Conservation (phyloP, 2,888 invertebrate species). For the Nomada goodeniana region DNA sequence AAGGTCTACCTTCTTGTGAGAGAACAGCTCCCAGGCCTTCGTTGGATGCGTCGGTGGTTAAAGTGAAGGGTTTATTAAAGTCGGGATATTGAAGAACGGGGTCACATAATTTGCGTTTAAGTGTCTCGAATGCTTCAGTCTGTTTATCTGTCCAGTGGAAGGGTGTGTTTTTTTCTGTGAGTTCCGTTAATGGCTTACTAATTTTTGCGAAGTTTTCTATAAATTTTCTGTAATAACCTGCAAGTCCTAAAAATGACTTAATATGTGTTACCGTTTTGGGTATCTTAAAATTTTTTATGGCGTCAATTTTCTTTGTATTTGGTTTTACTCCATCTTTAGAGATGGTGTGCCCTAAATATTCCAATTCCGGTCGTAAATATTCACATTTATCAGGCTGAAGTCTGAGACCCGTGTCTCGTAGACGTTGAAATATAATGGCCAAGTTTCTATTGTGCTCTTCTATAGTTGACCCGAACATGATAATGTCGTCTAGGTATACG, state of each 20-base stretch:
- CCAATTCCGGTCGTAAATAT: too few species aligned
- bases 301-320: too few species aligned
- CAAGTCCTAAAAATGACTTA: not conserved
- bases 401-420: too few species aligned
- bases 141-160: conserved; percentile 8
- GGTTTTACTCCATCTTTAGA: too few species aligned
- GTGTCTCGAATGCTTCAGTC: not conserved
- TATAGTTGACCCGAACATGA: too few species aligned
- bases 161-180: conserved; percentile 13
- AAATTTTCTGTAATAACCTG: conserved; percentile 9
- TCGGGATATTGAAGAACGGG: conserved; percentile 14
- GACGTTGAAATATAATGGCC: too few species aligned
- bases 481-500: too few species aligned
- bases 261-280: not conserved
- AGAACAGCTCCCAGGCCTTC: conserved; percentile 3
- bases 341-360: too few species aligned
- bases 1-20: not conserved
- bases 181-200: conserved; percentile 2
- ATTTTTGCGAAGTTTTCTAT: conserved; percentile 17
- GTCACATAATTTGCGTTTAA: conserved; percentile 3
- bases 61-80: conserved; percentile 14
- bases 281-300: not conserved
- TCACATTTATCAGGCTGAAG: too few species aligned
- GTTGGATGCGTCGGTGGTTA: conserved; percentile 12
- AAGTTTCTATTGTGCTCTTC: too few species aligned